Evolutionary conservation across 1,140 invertebrate genomes (phyloP).

Genomic region (Musca vetustissima): DNA sequence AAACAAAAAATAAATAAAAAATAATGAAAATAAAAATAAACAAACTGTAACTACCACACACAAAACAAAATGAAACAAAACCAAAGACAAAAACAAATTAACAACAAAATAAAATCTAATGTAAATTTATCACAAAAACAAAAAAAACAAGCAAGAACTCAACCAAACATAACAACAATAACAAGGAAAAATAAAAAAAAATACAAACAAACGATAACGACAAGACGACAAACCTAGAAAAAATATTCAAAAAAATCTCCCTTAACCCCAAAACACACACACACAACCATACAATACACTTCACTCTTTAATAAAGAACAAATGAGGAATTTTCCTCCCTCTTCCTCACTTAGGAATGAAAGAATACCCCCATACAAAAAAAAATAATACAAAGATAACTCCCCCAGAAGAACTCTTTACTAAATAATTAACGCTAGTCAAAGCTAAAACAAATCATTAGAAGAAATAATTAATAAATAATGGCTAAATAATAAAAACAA

Average conservation of each 20-base stretch:
- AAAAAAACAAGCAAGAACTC: slow-evolving; percentile 13
- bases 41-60: neutral
- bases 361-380: no score
- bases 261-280: slow-evolving; percentile 7
- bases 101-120: slow-evolving; percentile 4
- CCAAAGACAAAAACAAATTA: slow-evolving; percentile 2
- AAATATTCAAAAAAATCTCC: slow-evolving; percentile 26
- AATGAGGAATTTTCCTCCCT: no score
- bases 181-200: slow-evolving; percentile 3
- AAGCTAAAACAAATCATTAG: slow-evolving; percentile 45
- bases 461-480: slow-evolving; percentile 29
- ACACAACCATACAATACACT: no score
- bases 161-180: slow-evolving; percentile 6
- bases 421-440: slow-evolving; percentile 48
- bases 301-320: no score
- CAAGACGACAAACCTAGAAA: slow-evolving; percentile 29
- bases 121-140: neutral
- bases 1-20: no score
- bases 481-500: slow-evolving; percentile 2
- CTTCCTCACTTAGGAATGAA: no score
- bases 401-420: slow-evolving; percentile 27
- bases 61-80: neutral
- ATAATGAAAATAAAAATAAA: neutral
- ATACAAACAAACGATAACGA: neutral
- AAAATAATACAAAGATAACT: neutral